Percentiles rank a stretch among this genome's conserved stretches.
Conservation (phyloP, 1,140 invertebrate species). For the Octopus bimaculoides region DNA sequence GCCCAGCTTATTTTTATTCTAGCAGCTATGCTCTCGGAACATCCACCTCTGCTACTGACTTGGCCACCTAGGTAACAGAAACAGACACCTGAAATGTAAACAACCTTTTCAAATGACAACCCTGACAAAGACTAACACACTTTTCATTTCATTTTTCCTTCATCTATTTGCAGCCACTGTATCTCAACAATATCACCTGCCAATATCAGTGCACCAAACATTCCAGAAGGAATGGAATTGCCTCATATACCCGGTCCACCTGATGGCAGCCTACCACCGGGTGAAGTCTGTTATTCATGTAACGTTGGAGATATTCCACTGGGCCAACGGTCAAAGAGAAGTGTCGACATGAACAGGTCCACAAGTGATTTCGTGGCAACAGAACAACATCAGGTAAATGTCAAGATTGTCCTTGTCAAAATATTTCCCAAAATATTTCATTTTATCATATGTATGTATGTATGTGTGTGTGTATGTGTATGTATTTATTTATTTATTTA, state of each 20-base stretch:
- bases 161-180: conserved; percentile 70
- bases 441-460: conserved; percentile 14
- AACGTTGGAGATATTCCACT: conserved; percentile 60
- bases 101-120: neutral
- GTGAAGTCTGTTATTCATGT: conserved; percentile 87
- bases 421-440: neutral
- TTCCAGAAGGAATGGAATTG: conserved; percentile 32
- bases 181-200: conserved; percentile 72
- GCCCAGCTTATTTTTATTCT: no score
- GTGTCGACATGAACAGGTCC: conserved; percentile 1
- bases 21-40: no score
- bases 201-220: conserved; percentile 57
- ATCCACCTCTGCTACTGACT: no score
- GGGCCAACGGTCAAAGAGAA: conserved; percentile 33
- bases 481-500: neutral
- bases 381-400: neutral
- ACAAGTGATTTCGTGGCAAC: neutral
- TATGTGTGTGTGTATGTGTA: conserved; percentile 19
- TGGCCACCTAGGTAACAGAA: no score
- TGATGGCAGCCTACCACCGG: conserved; percentile 74
- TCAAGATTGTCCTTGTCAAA: conserved; percentile 2
- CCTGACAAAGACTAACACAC: neutral
- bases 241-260: conserved; percentile 40
- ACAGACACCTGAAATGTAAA: no score
- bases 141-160: conserved; percentile 13